Evolutionary conservation across 2,797 vertebrate species (phyloP), one percentile per base, ranked within the genome.

Genomic region (Rhodeus uyekii): DNA sequence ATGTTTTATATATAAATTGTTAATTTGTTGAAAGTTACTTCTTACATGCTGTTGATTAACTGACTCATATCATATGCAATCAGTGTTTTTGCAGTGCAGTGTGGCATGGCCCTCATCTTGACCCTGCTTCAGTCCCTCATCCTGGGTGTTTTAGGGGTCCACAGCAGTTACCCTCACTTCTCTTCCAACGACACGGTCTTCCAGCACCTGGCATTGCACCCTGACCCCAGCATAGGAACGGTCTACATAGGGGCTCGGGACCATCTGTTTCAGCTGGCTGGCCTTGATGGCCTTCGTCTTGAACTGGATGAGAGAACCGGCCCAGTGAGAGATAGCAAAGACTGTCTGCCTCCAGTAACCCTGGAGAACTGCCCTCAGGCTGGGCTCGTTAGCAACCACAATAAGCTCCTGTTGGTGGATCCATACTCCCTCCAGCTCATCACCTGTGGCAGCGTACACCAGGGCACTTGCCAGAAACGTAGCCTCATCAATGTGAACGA

Each of bases 401-500:
- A 98, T 93, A 98, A 99, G 88, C 90, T 99, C 48, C 93, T 99
- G 44, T 91, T 99, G 78, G 95, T 98, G 87, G 95, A 98, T 80
- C 71, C 94, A 0, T 92, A 91, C 82, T 93, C 94, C 4, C 88
- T 88, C 18, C 95, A 97, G 90, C 91, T 99, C 81, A 96, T 99
- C 9, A 97, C 96, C 53, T 99, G 98, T 0, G 97, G 98, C 81
- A 99, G 97, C 0, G 95, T 98, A 48, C 95, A 97, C 90, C 97
- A 99, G 90, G 98, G 98, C 0, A 96, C 96, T 85, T 99, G 98
- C 46, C 97, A 99, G 89, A 98, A 97, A 87, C 95, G 97, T 83
- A 96, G 92, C 84, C 92, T 98, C 8, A 60, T 63, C 0, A 95
- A 95, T 3, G 94, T 99, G 0, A 86, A 89, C 24, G 84, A 89